Evolutionary conservation across 2,797 vertebrate genomes (phyloP).

Genomic region (Fistularia tabacaria): DNA sequence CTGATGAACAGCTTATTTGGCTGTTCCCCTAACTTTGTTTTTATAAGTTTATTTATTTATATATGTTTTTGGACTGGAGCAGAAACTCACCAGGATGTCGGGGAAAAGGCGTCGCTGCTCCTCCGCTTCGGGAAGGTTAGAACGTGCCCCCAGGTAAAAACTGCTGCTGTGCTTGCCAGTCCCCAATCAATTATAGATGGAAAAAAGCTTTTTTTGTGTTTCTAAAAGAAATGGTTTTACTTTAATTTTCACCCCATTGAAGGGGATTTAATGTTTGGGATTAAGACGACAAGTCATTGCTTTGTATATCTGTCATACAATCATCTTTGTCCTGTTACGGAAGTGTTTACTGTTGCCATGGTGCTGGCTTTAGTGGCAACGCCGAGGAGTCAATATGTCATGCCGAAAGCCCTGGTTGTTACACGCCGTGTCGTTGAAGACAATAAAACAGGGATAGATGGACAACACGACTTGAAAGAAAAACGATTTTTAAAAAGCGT

Average conservation of each 20-base stretch:
- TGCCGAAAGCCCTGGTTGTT: conserved; percentile 19
- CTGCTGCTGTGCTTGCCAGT: conserved; percentile 2
- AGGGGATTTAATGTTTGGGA: conserved; percentile 6
- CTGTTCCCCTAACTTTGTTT: conserved; percentile 1
- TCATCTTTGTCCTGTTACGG: conserved; percentile 24
- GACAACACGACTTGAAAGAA: too few species aligned
- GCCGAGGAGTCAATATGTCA: conserved; percentile 10
- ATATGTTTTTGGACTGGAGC: conserved; percentile 3
- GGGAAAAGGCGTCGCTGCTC: conserved; percentile 61
- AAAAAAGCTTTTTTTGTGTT: too few species aligned
- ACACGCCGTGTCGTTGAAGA: too few species aligned
- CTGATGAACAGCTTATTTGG: conserved; percentile 28
- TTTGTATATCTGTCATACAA: conserved; percentile 11
- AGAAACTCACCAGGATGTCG: conserved; percentile 43
- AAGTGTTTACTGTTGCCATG: conserved; percentile 74
- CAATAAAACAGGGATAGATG: background rate
- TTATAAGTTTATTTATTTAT: conserved; percentile 4
- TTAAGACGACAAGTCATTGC: conserved; percentile 4
- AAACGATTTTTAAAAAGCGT: too few species aligned
- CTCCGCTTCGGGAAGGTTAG: conserved; percentile 75
- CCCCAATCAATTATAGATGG: background rate
- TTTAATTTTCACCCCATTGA: too few species aligned
- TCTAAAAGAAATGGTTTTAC: too few species aligned
- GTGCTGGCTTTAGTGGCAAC: conserved; percentile 32
- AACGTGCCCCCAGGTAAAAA: conserved; percentile 73